Percentiles rank a stretch among this genome's conserved stretches.
These are phyloP conservation scores for Caenorhabditis remanei DNA, from an alignment of 1,140 invertebrate species.

Conservation along the genomic window DNA sequence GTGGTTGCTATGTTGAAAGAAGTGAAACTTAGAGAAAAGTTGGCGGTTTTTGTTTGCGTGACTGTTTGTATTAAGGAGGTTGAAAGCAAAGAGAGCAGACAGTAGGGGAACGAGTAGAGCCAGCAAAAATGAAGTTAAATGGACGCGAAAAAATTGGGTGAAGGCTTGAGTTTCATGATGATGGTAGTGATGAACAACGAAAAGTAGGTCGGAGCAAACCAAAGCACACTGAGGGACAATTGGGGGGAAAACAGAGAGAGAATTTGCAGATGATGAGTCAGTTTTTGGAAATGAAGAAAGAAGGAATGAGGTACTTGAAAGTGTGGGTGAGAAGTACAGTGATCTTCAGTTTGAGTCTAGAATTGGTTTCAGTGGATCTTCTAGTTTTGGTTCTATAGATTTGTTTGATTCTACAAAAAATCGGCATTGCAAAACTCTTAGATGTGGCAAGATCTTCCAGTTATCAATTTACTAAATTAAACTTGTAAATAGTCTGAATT, in stretches of 20 bases:
- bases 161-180: constrained; percentile 50
- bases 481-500: no score
- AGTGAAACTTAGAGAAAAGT: constrained; percentile 39
- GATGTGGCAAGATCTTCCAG: no score
- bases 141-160: neutral
- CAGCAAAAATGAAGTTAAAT: neutral
- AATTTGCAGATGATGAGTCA: neutral
- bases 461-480: no score
- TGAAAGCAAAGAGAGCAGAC: constrained; percentile 8
- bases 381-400: neutral
- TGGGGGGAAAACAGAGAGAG: neutral
- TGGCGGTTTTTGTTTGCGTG: constrained; percentile 42
- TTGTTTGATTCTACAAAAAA: no score
- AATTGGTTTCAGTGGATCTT: neutral
- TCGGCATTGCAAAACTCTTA: no score
- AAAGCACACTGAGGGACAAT: neutral
- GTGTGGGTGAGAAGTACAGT: neutral
- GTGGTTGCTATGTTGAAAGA: neutral
- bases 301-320: neutral
- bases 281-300: neutral
- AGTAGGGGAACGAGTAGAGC: neutral
- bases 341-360: neutral
- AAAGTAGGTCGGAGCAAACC: neutral
- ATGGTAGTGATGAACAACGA: neutral
- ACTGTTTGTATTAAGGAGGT: constrained; percentile 49